Evolutionary conservation across 2,113 vertebrate genomes (phyloP).

Genomic region (Oncorhynchus masou): DNA sequence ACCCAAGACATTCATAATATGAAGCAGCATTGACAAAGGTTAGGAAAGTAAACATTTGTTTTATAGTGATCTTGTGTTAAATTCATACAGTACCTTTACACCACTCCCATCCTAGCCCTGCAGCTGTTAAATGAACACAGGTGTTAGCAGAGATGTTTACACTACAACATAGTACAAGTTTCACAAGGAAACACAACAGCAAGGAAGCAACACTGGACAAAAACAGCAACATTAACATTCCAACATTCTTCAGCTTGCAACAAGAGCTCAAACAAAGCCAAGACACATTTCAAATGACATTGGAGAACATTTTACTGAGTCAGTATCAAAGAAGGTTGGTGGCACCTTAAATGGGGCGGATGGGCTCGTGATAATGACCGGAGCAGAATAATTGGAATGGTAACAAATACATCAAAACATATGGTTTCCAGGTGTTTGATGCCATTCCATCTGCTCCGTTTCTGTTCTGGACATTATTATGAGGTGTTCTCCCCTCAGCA

Average conservation of each 20-base stretch:
- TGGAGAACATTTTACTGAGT: too few relatives aligned
- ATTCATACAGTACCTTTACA: constrained; percentile 10
- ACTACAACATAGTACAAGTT: background rate
- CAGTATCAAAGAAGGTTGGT: too few relatives aligned
- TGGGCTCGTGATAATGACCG: too few relatives aligned
- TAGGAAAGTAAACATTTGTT: background rate
- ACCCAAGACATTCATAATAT: background rate
- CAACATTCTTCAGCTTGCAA: background rate
- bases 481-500: too few relatives aligned
- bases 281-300: background rate
- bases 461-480: too few relatives aligned
- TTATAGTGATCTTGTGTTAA: background rate
- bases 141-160: background rate
- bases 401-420: too few relatives aligned
- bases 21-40: background rate
- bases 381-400: too few relatives aligned
- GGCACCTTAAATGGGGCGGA: too few relatives aligned
- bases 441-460: too few relatives aligned
- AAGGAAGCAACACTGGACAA: background rate
- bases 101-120: background rate
- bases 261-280: background rate
- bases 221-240: background rate
- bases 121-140: constrained; percentile 2
- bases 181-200: background rate
- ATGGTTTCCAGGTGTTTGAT: too few relatives aligned